Conservation (phyloP, 2,113 vertebrate species). For the Gulo gulo region DNA sequence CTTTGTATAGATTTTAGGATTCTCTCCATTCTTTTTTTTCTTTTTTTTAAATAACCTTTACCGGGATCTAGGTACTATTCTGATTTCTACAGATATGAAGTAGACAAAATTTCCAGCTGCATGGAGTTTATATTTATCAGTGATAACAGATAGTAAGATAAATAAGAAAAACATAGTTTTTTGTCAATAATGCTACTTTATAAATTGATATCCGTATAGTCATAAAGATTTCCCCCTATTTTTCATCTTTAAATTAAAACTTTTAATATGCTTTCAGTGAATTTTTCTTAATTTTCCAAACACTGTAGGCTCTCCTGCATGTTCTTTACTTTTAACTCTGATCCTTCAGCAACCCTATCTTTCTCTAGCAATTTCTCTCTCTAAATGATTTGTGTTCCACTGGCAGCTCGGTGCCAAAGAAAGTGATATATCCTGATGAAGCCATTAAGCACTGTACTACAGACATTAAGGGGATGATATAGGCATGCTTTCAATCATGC, state of each 20-base stretch:
- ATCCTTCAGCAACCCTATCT: not conserved
- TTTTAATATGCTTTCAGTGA: not conserved
- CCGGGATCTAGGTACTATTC: not conserved
- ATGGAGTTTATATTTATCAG: not conserved
- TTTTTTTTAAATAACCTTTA: not conserved
- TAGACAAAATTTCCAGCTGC: not conserved
- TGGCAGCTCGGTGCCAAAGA: conserved; percentile 57
- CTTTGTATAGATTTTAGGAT: not conserved
- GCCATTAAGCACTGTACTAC: conserved; percentile 67
- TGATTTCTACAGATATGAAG: not conserved
- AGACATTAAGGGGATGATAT: conserved; percentile 70
- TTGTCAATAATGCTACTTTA: not conserved
- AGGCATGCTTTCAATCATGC: conserved; percentile 70
- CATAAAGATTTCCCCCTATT: not conserved
- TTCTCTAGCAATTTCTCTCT: conserved; percentile 56
- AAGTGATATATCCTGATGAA: conserved; percentile 72
- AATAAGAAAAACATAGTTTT: not conserved
- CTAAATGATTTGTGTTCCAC: conserved; percentile 71
- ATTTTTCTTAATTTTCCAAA: conserved; percentile 19
- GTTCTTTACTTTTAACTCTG: conserved; percentile 8
- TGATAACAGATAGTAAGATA: not conserved
- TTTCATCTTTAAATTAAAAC: not conserved
- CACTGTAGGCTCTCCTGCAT: not conserved
- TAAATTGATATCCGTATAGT: not conserved
- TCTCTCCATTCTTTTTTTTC: not conserved